Evolutionary conservation across 2,113 vertebrate genomes (phyloP).

Genomic region (Forbesichthys papilliferus): DNA sequence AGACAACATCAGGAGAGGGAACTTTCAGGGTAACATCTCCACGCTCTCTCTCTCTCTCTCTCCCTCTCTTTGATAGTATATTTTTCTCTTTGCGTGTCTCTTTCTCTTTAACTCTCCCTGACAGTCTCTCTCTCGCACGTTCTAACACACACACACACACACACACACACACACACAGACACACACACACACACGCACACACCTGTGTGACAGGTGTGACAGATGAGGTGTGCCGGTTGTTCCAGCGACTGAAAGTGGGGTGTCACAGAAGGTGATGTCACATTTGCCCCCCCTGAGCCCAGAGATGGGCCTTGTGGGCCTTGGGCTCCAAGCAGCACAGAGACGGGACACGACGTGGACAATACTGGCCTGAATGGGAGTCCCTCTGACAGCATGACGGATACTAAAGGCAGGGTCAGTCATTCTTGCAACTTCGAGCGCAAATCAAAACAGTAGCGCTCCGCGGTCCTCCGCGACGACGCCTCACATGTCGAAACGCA

Average conservation of each 20-base stretch:
- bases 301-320: constrained; percentile 5
- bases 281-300: constrained; percentile 42
- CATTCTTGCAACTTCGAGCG: too few relatives aligned
- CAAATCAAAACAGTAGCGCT: too few relatives aligned
- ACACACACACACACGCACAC: constrained; percentile 21
- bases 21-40: not conserved
- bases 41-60: not conserved
- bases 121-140: not conserved
- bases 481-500: too few relatives aligned
- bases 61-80: not conserved
- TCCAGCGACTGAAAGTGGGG: constrained; percentile 4
- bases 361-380: too few relatives aligned
- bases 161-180: constrained; percentile 17
- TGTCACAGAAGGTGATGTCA: constrained; percentile 52
- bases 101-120: not conserved
- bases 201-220: constrained; percentile 52
- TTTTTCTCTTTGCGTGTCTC: too few relatives aligned
- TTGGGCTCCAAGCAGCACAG: too few relatives aligned
- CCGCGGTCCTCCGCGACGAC: too few relatives aligned
- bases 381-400: too few relatives aligned
- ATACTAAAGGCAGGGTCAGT: too few relatives aligned
- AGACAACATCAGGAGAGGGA: constrained; percentile 17
- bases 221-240: constrained; percentile 6
- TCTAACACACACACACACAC: not conserved
- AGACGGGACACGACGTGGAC: too few relatives aligned